Evolutionary conservation across 2,113 vertebrate species (phyloP), one percentile per base, ranked within the genome.

Genomic region (Etheostoma spectabile): DNA sequence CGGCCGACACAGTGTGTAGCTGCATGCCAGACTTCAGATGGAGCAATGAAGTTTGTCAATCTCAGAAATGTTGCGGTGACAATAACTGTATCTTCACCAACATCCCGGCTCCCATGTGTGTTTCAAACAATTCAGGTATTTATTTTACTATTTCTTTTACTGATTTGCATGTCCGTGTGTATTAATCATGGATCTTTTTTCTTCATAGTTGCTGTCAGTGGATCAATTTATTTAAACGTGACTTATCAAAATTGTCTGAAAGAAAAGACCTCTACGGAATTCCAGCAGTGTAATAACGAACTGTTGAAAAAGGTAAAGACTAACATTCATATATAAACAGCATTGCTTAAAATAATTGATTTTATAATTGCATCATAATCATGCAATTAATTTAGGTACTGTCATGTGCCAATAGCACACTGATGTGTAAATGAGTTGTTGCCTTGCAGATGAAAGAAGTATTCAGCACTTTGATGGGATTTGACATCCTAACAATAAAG

Each of bases 391-490:
- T 30, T 13, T 5, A 45, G 3, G 13, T 33, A n/a, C 15, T 62
- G n/a, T 70, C 6, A 51, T 79, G n/a, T 66, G 12, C 27, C 6
- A 27, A 15, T 38, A 30, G n/a, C 11, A 51, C 7, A 51, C 12
- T 51, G n/a, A 27, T 21, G 3, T 56, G 18, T 55, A 12, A 48
- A 42, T 57, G 5, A 57, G 1, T 33, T 71, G 1, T 67, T 82
- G 3, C 74, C 33, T 83, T 89, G 62, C 72, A 95, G 94, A 27
- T 95, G 19, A 86, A 80, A 81, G 2, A 0, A 0, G 6, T 8
- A 5, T 95, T 70, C 86, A 95, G 90, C 80, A 82, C 55, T 51
- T 21, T 94, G 12, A 2, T 0, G 0, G 91, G 88, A 79, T 95
- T 95, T 86, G 79, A 90, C 35, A 67, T 0, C 2, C 19, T 95